Percentiles rank a stretch among this genome's conserved stretches.
Conservation (phyloP, 2,888 invertebrate species). For the Parnassius mnemosyne region DNA sequence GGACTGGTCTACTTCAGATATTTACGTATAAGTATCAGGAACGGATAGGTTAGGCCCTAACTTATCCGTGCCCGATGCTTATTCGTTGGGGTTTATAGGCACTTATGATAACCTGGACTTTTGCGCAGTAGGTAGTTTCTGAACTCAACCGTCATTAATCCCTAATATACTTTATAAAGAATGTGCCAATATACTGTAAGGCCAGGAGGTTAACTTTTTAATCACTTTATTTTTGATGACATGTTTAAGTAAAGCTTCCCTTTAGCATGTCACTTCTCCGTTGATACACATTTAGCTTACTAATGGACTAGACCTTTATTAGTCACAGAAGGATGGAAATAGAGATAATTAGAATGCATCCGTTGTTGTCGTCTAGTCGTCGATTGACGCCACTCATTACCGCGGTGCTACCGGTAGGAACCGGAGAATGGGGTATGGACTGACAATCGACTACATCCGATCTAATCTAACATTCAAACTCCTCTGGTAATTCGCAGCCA, state of each 20-base stretch:
- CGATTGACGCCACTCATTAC: conserved; percentile 22
- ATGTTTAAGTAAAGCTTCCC: too few species aligned
- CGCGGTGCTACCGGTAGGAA: neutral
- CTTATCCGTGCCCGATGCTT: too few species aligned
- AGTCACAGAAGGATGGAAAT: conserved; percentile 11
- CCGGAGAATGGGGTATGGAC: conserved; percentile 3
- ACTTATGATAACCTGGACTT: too few species aligned
- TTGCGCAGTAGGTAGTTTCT: too few species aligned
- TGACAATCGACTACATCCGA: conserved; percentile 6
- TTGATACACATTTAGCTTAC: too few species aligned
- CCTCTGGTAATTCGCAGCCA: neutral
- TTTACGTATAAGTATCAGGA: too few species aligned
- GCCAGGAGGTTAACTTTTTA: neutral
- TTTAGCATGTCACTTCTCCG: too few species aligned
- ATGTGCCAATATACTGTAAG: neutral
- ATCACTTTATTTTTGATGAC: neutral
- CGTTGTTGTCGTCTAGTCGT: conserved; percentile 12
- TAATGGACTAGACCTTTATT: neutral
- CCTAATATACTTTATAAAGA: neutral
- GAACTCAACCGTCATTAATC: too few species aligned
- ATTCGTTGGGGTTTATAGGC: too few species aligned
- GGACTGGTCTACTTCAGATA: too few species aligned
- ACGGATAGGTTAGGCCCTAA: too few species aligned
- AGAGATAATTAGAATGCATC: conserved; percentile 21
- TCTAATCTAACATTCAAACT: neutral